Percentiles rank a stretch among this genome's conserved stretches.
Conservation (phyloP, 2,888 invertebrate genomes). For the Drosophila fulvimacula region DNA sequence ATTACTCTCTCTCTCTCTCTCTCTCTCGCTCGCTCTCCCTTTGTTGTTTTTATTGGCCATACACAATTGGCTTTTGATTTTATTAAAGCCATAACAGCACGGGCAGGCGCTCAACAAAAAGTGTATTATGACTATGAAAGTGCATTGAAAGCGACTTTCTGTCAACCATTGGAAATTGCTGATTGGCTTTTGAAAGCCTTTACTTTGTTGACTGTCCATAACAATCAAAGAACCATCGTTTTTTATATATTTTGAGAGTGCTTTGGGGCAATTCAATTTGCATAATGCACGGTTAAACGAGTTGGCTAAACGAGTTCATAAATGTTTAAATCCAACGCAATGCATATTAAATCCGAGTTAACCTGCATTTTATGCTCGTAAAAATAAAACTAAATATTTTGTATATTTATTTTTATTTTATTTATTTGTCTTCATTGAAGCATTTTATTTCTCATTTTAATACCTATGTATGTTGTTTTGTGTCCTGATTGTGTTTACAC, state of each 20-base stretch:
- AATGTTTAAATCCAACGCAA: not conserved
- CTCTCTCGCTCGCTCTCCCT: constrained; percentile 1
- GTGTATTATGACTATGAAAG: constrained; percentile 55
- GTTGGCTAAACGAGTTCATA: constrained; percentile 14
- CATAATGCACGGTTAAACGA: constrained; percentile 45
- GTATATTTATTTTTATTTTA: no score
- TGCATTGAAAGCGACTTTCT: constrained; percentile 56
- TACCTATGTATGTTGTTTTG: not conserved
- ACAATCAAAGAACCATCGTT: constrained; percentile 51
- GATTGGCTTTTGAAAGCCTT: constrained; percentile 61
- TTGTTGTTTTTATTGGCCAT: constrained; percentile 48
- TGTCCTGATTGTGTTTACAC: not conserved
- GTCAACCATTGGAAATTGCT: constrained; percentile 48
- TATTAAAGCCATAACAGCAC: constrained; percentile 55
- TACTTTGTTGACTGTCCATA: constrained; percentile 44
- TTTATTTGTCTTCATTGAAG: not conserved
- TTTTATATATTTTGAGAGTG: constrained; percentile 22
- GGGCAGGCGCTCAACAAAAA: constrained; percentile 27
- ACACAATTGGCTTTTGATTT: constrained; percentile 51
- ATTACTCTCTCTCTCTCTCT: constrained; percentile 13
- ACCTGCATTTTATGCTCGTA: not conserved
- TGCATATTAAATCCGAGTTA: not conserved
- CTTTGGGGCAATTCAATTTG: constrained; percentile 39
- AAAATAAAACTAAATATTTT: not conserved
- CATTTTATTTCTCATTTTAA: not conserved